Conservation (phyloP, 2,888 invertebrate genomes). For the Junonia oenone region DNA sequence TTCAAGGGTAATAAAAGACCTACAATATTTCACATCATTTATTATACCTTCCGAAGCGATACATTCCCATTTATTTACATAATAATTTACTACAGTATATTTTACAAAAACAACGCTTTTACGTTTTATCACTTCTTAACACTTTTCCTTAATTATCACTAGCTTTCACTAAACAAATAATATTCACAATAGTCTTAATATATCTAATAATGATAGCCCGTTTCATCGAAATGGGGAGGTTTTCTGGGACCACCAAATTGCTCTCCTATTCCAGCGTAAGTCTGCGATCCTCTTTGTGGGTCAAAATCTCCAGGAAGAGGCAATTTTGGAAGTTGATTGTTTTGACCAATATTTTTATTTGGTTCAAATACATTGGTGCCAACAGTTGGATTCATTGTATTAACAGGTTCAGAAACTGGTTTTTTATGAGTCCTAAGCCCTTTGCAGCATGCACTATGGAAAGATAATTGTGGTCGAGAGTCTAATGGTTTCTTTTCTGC, state of each 20-base stretch:
- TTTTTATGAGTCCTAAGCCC: background rate
- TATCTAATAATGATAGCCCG: slow-evolving; percentile 46
- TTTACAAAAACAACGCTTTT: slow-evolving; percentile 3
- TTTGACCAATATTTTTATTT: background rate
- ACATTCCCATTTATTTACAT: slow-evolving; percentile 17
- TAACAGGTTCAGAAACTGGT: background rate
- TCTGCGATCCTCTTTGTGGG: slow-evolving; percentile 24
- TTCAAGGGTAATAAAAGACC: background rate
- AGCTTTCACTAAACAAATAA: background rate
- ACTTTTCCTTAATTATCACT: background rate
- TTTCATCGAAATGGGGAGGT: slow-evolving; percentile 59
- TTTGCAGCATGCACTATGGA: slow-evolving; percentile 16
- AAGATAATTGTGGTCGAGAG: slow-evolving; percentile 4
- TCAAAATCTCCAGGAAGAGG: slow-evolving; percentile 1
- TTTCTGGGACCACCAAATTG: slow-evolving; percentile 53
- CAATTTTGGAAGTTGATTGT: background rate
- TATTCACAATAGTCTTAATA: background rate
- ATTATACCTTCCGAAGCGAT: background rate
- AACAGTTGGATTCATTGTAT: background rate
- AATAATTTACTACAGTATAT: slow-evolving; percentile 28
- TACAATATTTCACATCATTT: background rate
- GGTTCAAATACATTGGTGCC: background rate
- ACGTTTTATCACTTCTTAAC: background rate
- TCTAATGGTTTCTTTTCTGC: background rate
- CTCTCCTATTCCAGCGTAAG: slow-evolving; percentile 46